Conservation (phyloP, 2,888 invertebrate species). For the Molanna angustata region DNA sequence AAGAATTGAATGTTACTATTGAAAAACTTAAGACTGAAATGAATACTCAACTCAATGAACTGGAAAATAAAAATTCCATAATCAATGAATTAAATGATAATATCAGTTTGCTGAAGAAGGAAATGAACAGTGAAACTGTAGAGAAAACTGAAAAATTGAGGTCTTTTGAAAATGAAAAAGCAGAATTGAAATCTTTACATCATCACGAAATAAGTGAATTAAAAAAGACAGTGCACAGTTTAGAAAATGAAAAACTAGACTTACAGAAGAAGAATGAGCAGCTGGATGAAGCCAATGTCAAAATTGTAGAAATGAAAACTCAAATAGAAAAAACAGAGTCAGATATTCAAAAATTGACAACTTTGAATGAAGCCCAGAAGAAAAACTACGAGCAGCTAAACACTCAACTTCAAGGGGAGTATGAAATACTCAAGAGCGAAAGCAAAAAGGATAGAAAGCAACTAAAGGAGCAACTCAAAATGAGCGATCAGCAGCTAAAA, state of each 20-base stretch:
- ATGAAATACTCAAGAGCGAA: constrained; percentile 49
- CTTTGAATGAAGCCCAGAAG: constrained; percentile 52
- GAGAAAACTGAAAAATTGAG: constrained; percentile 22
- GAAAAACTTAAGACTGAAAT: constrained; percentile 29
- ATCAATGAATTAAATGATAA: constrained; percentile 41
- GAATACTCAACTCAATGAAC: constrained; percentile 21
- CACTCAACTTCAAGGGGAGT: constrained; percentile 46
- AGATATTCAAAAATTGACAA: constrained; percentile 48
- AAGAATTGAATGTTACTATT: constrained; percentile 35
- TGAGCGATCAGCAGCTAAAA: constrained; percentile 45
- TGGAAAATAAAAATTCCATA: constrained; percentile 24
- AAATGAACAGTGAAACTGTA: constrained; percentile 36
- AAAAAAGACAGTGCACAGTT: constrained; percentile 29
- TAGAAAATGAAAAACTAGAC: constrained; percentile 38
- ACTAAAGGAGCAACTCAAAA: constrained; percentile 58
- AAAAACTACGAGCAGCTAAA: constrained; percentile 51
- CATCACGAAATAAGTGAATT: constrained; percentile 25
- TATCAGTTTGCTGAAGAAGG: constrained; percentile 45
- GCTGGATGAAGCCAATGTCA: constrained; percentile 44
- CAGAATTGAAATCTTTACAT: constrained; percentile 19
- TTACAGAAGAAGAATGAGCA: constrained; percentile 45
- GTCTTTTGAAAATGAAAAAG: constrained; percentile 27
- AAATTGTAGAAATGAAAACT: constrained; percentile 45
- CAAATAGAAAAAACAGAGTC: constrained; percentile 47
- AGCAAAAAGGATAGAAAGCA: constrained; percentile 53